Evolutionary conservation across 2,797 vertebrate species (phyloP).

Genomic region (Allobates femoralis): DNA sequence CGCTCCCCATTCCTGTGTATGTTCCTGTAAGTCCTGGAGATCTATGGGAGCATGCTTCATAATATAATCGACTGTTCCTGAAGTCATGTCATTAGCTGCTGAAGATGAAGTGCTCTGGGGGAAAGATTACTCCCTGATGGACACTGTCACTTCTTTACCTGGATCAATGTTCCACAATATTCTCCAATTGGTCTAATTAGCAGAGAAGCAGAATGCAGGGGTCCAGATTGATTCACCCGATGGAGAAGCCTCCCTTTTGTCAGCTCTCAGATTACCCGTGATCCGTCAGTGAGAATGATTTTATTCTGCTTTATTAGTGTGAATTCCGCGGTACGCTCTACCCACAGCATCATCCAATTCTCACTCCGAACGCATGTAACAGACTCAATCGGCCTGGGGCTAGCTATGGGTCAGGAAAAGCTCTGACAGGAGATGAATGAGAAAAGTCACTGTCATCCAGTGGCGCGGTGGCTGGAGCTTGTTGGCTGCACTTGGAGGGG

Average conservation of each 20-base stretch:
- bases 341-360: constrained; percentile 52
- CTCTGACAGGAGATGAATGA: constrained; percentile 11
- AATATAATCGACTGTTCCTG: constrained; percentile 3
- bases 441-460: constrained; percentile 38
- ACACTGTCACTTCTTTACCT: not conserved
- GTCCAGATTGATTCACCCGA: constrained; percentile 49
- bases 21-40: not conserved
- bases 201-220: constrained; percentile 37
- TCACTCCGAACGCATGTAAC: constrained; percentile 35
- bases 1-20: not conserved
- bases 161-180: constrained; percentile 9
- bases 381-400: constrained; percentile 20
- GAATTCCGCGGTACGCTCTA: constrained; percentile 39
- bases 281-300: constrained; percentile 40
- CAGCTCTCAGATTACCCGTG: constrained; percentile 46
- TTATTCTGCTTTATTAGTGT: constrained; percentile 60
- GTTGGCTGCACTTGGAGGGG: constrained; percentile 6
- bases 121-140: constrained; percentile 33
- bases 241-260: constrained; percentile 27
- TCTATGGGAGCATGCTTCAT: not conserved
- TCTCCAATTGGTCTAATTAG: constrained; percentile 55
- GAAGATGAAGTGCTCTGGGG: constrained; percentile 4
- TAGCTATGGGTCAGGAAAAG: constrained; percentile 13
- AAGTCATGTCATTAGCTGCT: constrained; percentile 36
- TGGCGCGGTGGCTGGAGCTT: constrained; percentile 10